Conservation (phyloP, 2,797 vertebrate genomes). For the Poeciliopsis infans region DNA sequence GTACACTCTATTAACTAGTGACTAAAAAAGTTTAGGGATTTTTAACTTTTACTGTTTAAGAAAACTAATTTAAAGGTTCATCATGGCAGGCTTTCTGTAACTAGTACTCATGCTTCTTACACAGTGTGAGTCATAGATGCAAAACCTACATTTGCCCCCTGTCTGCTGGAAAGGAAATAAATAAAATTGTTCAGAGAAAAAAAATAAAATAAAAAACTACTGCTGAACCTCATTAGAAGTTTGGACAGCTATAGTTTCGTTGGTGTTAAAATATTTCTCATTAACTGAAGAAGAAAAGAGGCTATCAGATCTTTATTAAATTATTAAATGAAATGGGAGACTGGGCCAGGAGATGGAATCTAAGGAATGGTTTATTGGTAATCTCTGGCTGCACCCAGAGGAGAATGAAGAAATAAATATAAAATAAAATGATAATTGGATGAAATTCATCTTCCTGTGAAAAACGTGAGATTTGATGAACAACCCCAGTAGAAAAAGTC, state of each 20-base stretch:
- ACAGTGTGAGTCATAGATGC: not conserved
- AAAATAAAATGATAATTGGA: slow-evolving; percentile 6
- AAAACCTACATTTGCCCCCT: not conserved
- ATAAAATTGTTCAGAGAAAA: not conserved
- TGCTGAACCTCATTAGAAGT: slow-evolving; percentile 1
- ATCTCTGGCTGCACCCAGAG: not conserved
- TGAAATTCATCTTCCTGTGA: not conserved
- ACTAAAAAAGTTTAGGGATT: not conserved
- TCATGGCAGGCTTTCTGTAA: not conserved
- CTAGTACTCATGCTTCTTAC: not conserved
- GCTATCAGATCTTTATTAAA: slow-evolving; percentile 2
- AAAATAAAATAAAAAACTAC: too few relatives aligned
- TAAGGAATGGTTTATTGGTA: slow-evolving; percentile 1
- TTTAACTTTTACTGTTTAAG: not conserved
- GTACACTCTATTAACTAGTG: not conserved
- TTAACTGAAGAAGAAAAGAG: not conserved
- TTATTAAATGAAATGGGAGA: slow-evolving; percentile 1
- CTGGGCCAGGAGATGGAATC: slow-evolving; percentile 2
- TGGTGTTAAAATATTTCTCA: slow-evolving; percentile 5
- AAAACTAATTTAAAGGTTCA: not conserved
- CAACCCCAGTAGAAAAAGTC: not conserved
- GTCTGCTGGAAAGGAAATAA: not conserved
- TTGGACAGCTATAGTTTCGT: not conserved
- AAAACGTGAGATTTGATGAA: not conserved
- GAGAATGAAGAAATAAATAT: not conserved